Evolutionary conservation across 2,888 invertebrate species (phyloP), one percentile per base, ranked within the genome.

Genomic region (Ophonus ardosiacus): DNA sequence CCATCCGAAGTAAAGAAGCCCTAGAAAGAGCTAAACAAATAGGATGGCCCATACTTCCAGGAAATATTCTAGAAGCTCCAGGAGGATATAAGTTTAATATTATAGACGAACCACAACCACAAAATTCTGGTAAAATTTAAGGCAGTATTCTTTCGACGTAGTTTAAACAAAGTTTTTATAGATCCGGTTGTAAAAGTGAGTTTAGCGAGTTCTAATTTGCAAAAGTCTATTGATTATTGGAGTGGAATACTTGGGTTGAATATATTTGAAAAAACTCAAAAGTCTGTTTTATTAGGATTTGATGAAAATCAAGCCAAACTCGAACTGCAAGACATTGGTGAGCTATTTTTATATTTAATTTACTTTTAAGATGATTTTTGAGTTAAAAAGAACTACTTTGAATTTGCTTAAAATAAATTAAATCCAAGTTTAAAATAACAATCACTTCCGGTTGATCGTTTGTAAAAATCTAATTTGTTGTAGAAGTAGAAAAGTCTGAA

Each of bases 61-160:
- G 92, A 51, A 93, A 95, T 81, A 92, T 94, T 87, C 88, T 98
- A 0, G 94, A 95, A 89, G 98, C 98, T 65, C 99, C 99, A 5
- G 98, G 98, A 88, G 99, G 98, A 59, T 98, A 98, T 90, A 96
- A 95, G 88, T 98, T 98, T 91, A 95, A 93, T 88, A 93, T 99
- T 81, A 91, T 96, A 79, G 94, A 97, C 89, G 94, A 96, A 90
- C 92, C 94, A 24, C 94, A 95, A 90, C 94, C 95, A 0, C 89
- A 89, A 21, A 92, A 94, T 88, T 92, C 92, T 92, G 96, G 96
- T 96, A 90, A 63, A 17, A 71, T 40, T 76, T 15, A 51, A 15
- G 43, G 21, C 18, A 51, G 1, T 21, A 74, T 40, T 10, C 1
- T 18, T 74, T 74, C 13, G 43, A 51, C 43, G 43, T 51, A 51